Evolutionary conservation across 2,888 invertebrate species (phyloP).

Genomic region (Xestia ashworthii): DNA sequence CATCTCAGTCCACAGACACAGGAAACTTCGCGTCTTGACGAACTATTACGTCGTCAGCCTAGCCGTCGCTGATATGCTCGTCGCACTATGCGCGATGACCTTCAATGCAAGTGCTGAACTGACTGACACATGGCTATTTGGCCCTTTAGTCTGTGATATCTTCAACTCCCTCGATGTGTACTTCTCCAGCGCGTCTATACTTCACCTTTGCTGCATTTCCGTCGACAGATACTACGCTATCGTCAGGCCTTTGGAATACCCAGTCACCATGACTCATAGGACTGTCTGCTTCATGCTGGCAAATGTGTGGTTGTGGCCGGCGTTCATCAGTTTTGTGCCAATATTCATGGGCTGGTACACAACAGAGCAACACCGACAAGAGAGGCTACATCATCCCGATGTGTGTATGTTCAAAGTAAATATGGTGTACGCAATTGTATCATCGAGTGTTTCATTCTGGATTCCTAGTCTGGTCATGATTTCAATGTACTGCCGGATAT

Average conservation of each 20-base stretch:
- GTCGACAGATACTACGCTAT: slow-evolving; percentile 98
- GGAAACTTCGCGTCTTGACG: slow-evolving; percentile 96
- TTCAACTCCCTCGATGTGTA: slow-evolving; percentile 98
- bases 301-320: slow-evolving; percentile 97
- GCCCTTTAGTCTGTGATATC: slow-evolving; percentile 97
- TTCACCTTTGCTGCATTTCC: slow-evolving; percentile 98
- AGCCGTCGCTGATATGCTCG: slow-evolving; percentile 98
- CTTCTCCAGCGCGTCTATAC: slow-evolving; percentile 97
- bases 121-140: slow-evolving; percentile 97
- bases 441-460: slow-evolving; percentile 98
- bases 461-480: slow-evolving; percentile 98
- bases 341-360: slow-evolving; percentile 99
- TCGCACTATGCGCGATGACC: slow-evolving; percentile 97
- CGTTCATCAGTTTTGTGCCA: slow-evolving; percentile 97
- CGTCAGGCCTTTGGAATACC: slow-evolving; percentile 97
- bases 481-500: slow-evolving; percentile 97
- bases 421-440: slow-evolving; percentile 96
- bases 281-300: slow-evolving; percentile 96
- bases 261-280: slow-evolving; percentile 96
- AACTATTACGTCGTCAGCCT: slow-evolving; percentile 99
- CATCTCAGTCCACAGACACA: slow-evolving; percentile 95
- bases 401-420: slow-evolving; percentile 96
- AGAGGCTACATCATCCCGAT: slow-evolving; percentile 92
- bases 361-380: slow-evolving; percentile 94
- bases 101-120: slow-evolving; percentile 97